phyloP scores from a whole-genome alignment of 2,797 vertebrate species.

The Petrocephalus sullivani region DNA sequence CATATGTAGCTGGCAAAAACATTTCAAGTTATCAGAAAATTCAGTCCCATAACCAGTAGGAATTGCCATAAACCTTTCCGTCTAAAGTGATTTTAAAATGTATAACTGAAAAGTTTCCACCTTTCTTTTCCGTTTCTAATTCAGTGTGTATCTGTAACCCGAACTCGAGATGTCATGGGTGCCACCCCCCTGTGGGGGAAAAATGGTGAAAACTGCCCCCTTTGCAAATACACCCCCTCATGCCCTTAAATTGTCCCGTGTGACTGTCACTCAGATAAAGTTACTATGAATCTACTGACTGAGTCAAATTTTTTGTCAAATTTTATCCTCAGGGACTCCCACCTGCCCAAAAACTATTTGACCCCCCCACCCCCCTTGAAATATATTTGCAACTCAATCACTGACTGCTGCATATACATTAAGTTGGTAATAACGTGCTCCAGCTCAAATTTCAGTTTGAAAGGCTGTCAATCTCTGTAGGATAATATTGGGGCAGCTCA shows the following conservation, averaged over 20 bases:
- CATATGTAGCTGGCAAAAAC: not conserved
- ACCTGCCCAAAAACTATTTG: not conserved
- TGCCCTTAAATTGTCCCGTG: not conserved
- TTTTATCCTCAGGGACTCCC: not conserved
- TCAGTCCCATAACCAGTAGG: not conserved
- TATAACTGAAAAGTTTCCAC: not conserved
- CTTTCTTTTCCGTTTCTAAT: not conserved
- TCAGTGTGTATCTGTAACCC: not conserved
- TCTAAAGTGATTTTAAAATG: not conserved
- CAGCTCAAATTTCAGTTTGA: not conserved
- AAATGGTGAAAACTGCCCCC: not conserved
- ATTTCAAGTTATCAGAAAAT: conserved; percentile 3
- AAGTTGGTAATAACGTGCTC: not conserved
- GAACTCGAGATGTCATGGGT: not conserved
- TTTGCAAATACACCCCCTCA: not conserved
- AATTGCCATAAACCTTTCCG: not conserved
- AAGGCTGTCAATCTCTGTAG: not conserved
- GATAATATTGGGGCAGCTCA: not conserved
- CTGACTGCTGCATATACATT: not conserved
- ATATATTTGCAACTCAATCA: not conserved
- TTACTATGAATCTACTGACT: not conserved
- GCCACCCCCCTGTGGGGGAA: not conserved
- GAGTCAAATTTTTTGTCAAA: not conserved
- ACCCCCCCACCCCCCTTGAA: not conserved
- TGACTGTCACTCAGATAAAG: not conserved